Evolutionary conservation across 92 coral and sea anemone genomes (phyloP).

Genomic region (Virgularia gustaviana): DNA sequence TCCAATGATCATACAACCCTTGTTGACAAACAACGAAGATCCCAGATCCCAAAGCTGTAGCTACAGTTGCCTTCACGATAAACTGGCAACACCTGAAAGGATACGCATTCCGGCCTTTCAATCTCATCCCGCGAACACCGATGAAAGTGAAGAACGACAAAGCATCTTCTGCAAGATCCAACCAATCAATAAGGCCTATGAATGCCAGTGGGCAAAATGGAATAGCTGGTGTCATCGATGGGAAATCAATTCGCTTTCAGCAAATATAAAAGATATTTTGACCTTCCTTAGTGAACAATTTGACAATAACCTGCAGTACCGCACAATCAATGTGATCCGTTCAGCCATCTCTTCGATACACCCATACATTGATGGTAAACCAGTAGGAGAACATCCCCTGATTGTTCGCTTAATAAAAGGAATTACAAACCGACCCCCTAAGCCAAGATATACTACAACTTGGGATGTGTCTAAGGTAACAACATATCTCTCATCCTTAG

Average conservation of each 20-base stretch:
- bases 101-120: constrained; percentile 42
- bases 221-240: constrained; percentile 56
- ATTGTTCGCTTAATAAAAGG: not conserved
- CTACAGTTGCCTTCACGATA: constrained; percentile 37
- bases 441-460: not conserved
- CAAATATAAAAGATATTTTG: constrained; percentile 17
- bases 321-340: constrained; percentile 29
- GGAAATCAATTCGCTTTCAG: constrained; percentile 54
- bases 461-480: not conserved
- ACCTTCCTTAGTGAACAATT: constrained; percentile 14
- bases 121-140: constrained; percentile 17
- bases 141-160: constrained; percentile 26
- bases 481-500: no score
- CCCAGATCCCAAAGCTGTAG: constrained; percentile 36
- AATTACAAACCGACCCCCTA: not conserved
- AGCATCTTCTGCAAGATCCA: constrained; percentile 28
- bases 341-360: constrained; percentile 3
- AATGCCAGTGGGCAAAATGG: constrained; percentile 46
- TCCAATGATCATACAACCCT: constrained; percentile 38
- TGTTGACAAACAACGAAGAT: constrained; percentile 35
- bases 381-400: constrained; percentile 4
- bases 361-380: not conserved
- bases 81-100: constrained; percentile 35
- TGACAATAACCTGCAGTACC: not conserved
- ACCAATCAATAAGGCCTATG: constrained; percentile 38